phyloP scores from a whole-genome alignment of 2,888 invertebrate species.

The Kuschelorhynchus macadamiae region DNA sequence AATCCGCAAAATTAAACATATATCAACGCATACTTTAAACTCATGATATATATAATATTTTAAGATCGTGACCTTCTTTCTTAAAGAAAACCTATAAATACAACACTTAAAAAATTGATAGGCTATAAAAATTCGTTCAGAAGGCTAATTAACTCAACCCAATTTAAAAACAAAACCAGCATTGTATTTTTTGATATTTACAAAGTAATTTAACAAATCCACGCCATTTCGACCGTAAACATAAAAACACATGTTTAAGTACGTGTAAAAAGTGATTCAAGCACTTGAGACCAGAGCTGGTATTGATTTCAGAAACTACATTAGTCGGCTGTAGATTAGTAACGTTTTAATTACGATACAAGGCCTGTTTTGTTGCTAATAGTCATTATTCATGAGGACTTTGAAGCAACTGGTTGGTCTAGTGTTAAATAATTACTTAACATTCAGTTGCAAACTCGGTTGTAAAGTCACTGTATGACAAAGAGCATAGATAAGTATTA shows the following conservation, averaged over 20 bases:
- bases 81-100: background rate
- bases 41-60: no score
- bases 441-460: no score
- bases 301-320: conserved; percentile 29
- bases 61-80: no score
- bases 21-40: no score
- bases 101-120: background rate
- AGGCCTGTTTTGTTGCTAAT: conserved; percentile 14
- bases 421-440: background rate
- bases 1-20: no score
- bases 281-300: conserved; percentile 13
- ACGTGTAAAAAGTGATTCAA: conserved; percentile 26
- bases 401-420: conserved; percentile 1
- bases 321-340: conserved; percentile 27
- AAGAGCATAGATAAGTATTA: no score
- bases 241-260: conserved; percentile 33
- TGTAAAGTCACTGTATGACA: no score
- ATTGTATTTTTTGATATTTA: background rate
- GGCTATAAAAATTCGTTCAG: background rate
- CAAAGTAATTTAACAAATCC: conserved; percentile 14
- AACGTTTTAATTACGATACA: conserved; percentile 13
- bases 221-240: conserved; percentile 5
- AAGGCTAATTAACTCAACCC: background rate
- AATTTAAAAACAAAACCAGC: background rate
- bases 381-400: background rate